Evolutionary conservation across 1,140 invertebrate species (phyloP).

Genomic region (Bombus impatiens): DNA sequence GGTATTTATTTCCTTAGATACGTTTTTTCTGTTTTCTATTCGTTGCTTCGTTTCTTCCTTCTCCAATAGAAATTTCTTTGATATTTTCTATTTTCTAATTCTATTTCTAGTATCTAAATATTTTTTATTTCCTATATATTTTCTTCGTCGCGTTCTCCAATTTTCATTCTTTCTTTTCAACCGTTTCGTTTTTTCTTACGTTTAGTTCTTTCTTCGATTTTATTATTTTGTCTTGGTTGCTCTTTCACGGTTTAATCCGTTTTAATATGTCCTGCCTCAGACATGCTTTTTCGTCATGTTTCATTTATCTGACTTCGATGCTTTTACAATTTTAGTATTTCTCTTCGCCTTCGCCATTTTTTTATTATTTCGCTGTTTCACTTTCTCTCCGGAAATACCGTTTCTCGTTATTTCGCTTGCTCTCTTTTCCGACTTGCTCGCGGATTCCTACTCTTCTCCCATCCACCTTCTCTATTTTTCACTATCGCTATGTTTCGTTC

Average conservation of each 20-base stretch:
- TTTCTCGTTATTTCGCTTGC: background rate
- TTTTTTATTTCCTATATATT: no score
- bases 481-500: background rate
- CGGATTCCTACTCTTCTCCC: background rate
- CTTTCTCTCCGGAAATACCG: background rate
- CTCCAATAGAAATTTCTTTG: no score
- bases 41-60: no score
- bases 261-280: background rate
- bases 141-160: no score
- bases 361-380: background rate
- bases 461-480: constrained; percentile 1
- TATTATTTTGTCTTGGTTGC: no score
- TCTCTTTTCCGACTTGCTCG: background rate
- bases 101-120: no score
- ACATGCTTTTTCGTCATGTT: background rate
- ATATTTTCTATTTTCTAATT: no score
- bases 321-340: background rate
- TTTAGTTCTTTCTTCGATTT: no score
- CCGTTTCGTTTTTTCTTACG: no score
- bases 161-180: no score
- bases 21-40: no score
- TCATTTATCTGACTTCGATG: background rate
- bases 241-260: no score
- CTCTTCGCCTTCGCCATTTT: background rate
- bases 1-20: background rate